phyloP scores from a whole-genome alignment of 2,797 vertebrate genomes.

The Echiichthys vipera region DNA sequence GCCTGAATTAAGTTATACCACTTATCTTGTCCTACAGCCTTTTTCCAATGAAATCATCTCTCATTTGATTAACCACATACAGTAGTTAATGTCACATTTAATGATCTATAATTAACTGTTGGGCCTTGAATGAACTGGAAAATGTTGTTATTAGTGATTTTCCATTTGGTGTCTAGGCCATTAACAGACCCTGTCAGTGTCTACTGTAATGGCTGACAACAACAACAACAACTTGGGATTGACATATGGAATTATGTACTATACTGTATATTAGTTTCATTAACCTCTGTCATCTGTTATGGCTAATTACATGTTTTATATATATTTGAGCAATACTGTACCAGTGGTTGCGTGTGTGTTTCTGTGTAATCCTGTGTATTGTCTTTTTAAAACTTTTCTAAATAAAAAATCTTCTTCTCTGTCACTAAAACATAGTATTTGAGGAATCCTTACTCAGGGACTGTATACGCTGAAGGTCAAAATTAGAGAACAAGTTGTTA shows the following conservation, averaged over 20 bases:
- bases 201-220: conserved; percentile 10
- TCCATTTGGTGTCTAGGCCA: conserved; percentile 34
- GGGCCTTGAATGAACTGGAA: conserved; percentile 40
- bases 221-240: conserved; percentile 4
- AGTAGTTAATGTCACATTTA: conserved; percentile 55
- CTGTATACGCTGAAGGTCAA: no score
- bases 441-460: no score
- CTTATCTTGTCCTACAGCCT: conserved; percentile 45
- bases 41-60: conserved; percentile 59
- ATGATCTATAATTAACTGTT: conserved; percentile 50
- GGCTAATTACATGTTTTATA: neutral
- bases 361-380: neutral
- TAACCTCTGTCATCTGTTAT: neutral
- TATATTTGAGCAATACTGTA: no score
- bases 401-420: no score
- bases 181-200: conserved; percentile 17
- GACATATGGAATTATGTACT: neutral
- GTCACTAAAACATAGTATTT: neutral
- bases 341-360: no score
- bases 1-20: conserved; percentile 24
- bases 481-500: no score
- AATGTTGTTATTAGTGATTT: conserved; percentile 47
- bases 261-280: neutral
- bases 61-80: conserved; percentile 42
- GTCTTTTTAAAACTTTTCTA: no score